Percentiles rank a stretch among this genome's conserved stretches.
Conservation (phyloP, 1,140 invertebrate species). For the Atta colombica region DNA sequence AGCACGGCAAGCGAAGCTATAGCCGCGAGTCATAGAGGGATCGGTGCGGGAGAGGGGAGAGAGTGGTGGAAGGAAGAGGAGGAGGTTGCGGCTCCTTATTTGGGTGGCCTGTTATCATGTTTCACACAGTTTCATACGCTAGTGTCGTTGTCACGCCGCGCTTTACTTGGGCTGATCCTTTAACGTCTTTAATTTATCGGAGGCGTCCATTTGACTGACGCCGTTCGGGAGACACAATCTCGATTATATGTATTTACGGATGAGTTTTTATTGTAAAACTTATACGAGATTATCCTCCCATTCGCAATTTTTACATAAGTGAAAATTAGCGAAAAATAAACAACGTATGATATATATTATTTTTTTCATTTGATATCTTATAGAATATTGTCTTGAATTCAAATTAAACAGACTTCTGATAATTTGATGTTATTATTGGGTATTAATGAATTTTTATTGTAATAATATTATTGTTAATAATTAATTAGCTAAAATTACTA, state of each 20-base stretch:
- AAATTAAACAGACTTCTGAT: too few relatives aligned
- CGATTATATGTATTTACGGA: neutral
- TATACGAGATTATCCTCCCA: neutral
- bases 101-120: constrained; percentile 86
- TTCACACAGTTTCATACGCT: constrained; percentile 86
- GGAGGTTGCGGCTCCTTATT: constrained; percentile 83
- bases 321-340: neutral
- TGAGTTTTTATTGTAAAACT: neutral
- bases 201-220: neutral
- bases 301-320: constrained; percentile 1
- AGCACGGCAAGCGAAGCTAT: constrained; percentile 38
- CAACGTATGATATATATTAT: too few relatives aligned
- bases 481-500: neutral
- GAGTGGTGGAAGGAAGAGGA: constrained; percentile 40
- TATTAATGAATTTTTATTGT: neutral
- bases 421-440: too few relatives aligned
- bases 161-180: neutral
- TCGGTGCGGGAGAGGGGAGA: too few relatives aligned
- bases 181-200: neutral
- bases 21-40: constrained; percentile 47
- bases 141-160: constrained; percentile 68
- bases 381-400: neutral
- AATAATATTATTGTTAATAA: neutral
- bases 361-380: neutral
- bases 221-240: neutral